Evolutionary conservation across 2,797 vertebrate genomes (phyloP).

Genomic region (Brachyalestes nurse): DNA sequence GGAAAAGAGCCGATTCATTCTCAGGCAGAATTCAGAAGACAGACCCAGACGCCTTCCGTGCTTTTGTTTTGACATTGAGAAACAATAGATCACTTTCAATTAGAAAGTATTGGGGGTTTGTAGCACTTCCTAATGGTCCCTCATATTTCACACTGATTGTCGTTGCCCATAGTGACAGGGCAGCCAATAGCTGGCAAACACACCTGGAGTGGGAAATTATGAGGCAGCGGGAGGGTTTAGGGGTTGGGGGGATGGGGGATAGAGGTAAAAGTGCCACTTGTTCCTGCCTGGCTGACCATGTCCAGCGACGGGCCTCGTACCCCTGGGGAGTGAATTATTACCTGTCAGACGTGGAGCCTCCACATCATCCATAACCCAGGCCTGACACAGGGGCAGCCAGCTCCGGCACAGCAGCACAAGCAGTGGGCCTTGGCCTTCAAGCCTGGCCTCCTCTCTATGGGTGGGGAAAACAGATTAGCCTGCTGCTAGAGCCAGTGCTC

Average conservation of each 20-base stretch:
- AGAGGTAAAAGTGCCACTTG: conserved; percentile 37
- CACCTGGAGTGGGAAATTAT: conserved; percentile 61
- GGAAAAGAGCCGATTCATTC: conserved; percentile 28
- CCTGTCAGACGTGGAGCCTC: conserved; percentile 72
- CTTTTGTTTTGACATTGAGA: conserved; percentile 35
- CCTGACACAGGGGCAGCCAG: conserved; percentile 66
- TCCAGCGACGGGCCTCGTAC: conserved; percentile 69
- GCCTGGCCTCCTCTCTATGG: conserved; percentile 59
- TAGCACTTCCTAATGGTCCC: conserved; percentile 60
- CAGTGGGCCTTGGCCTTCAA: conserved; percentile 69
- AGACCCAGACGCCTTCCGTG: conserved; percentile 10
- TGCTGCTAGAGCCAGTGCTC: conserved; percentile 62
- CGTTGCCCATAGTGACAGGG: conserved; percentile 47
- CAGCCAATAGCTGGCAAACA: conserved; percentile 48
- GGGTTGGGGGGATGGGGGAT: conserved; percentile 12
- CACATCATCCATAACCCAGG: conserved; percentile 74
- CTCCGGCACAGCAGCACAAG: conserved; percentile 61
- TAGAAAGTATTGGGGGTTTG: conserved; percentile 49
- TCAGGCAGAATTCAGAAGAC: neutral
- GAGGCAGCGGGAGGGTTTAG: conserved; percentile 13
- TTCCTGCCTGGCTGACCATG: conserved; percentile 59
- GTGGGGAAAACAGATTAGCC: conserved; percentile 65
- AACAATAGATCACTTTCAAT: conserved; percentile 53
- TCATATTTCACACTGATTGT: conserved; percentile 73
- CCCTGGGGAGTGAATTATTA: conserved; percentile 82